phyloP scores from a whole-genome alignment of 2,797 vertebrate genomes.

The Simalia tracyae region DNA sequence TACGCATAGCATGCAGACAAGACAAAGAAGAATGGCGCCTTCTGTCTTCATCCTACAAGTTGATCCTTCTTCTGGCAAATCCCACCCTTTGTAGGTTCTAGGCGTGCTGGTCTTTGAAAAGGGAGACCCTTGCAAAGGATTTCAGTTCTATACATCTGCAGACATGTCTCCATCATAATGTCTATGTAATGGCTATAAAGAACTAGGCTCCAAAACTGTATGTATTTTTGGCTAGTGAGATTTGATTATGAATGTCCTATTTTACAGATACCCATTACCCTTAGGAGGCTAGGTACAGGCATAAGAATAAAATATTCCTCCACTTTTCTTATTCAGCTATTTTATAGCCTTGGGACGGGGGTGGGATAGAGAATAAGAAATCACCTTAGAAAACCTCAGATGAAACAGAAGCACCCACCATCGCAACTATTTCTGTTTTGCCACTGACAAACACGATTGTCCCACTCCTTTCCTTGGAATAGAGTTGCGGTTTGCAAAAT shows the following conservation, averaged over 20 bases:
- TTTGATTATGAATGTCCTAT: background rate
- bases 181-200: background rate
- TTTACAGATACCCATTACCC: background rate
- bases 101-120: background rate
- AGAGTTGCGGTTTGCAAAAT: slow-evolving; percentile 24
- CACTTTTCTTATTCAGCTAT: background rate
- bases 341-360: background rate
- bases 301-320: slow-evolving; percentile 4
- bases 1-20: slow-evolving; percentile 2
- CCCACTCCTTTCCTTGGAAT: slow-evolving; percentile 28
- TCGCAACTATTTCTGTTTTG: slow-evolving; percentile 18
- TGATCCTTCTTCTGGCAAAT: background rate
- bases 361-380: background rate
- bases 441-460: background rate
- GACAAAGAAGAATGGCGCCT: slow-evolving; percentile 20
- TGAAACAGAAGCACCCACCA: background rate
- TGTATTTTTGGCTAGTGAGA: background rate
- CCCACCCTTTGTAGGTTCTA: background rate
- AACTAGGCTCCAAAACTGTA: background rate
- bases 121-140: background rate
- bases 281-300: background rate
- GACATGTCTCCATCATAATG: background rate
- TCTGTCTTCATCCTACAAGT: slow-evolving; percentile 5
- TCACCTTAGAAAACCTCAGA: background rate
- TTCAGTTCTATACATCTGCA: background rate